Evolutionary conservation across 2,888 invertebrate species (phyloP), one percentile per base, ranked within the genome.

Genomic region (Zhuqinia jingwanae): DNA sequence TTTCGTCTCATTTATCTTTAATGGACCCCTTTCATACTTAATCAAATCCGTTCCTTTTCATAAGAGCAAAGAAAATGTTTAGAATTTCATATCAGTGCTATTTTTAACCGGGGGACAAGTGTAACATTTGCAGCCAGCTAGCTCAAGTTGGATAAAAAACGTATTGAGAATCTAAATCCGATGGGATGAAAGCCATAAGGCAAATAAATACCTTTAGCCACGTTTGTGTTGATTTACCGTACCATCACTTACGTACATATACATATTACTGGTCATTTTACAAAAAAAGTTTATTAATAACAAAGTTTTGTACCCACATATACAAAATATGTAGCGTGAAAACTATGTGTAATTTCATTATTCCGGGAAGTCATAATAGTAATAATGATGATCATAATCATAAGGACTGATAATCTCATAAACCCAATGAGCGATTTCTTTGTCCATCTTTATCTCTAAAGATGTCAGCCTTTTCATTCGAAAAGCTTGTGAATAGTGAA

Each of bases 21-120:
- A 89, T 79, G 77, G 76, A 75, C 45, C n/a, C 36, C 50, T 65
- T 76, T 83, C 65, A 47, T 75, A 68, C 56, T 85, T 76, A 73
- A 80, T 68, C 76, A 88, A 88, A 83, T 78, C 73, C 56, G 75
- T 30, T 60, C 47, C 73, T 20, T 50, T 75, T 60, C 0, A 65
- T 65, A 75, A 75, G 36, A 53, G 42, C 20, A 45, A n/a, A 65
- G 27, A 58, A 65, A 30, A 75, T 50, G 58, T 36, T 80, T 81
- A 17, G 1, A 20, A 36, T 47, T 70, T 70, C 68, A 45, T 47
- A 47, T n/a, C 27, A 70, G 17, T 15, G 15, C 5, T n/a, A 50
- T 50, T n/a, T 36, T 68, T 53, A 56, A 50, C 36, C 53, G 10
- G 15, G 20, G 36, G 15, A 63, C 45, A 79, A 65, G 65, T 56